phyloP scores from a whole-genome alignment of 2,888 invertebrate species.

The Malthinus seriepunctatus region DNA sequence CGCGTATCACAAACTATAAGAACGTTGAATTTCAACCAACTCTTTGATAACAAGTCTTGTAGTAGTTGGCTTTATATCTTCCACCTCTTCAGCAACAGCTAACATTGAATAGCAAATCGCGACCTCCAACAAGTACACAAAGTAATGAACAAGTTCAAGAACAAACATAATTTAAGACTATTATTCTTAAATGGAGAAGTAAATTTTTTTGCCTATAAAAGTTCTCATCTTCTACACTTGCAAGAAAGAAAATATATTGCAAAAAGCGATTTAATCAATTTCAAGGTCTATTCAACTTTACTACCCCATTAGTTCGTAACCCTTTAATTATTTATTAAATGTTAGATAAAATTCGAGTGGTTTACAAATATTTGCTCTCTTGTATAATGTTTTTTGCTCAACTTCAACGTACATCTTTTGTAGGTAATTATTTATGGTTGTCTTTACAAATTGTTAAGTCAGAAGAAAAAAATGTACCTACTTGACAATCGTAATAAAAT shows the following conservation, averaged over 20 bases:
- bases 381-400: too few species aligned
- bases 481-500: not conserved
- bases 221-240: too few species aligned
- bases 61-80: constrained; percentile 4
- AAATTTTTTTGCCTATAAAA: too few species aligned
- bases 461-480: not conserved
- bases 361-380: too few species aligned
- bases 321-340: too few species aligned
- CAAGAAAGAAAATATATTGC: too few species aligned
- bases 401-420: too few species aligned
- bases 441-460: not conserved
- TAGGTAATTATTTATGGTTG: too few species aligned
- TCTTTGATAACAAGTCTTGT: constrained; percentile 7
- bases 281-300: too few species aligned
- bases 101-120: constrained; percentile 3
- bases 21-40: constrained; percentile 4
- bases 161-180: constrained; percentile 3
- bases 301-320: too few species aligned
- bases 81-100: constrained; percentile 2
- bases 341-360: too few species aligned
- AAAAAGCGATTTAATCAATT: too few species aligned
- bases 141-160: constrained; percentile 5
- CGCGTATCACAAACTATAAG: not conserved
- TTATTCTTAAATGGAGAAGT: not conserved
- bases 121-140: constrained; percentile 6